Conservation (phyloP, 2,797 vertebrate species). For the Neostethus bicornis region DNA sequence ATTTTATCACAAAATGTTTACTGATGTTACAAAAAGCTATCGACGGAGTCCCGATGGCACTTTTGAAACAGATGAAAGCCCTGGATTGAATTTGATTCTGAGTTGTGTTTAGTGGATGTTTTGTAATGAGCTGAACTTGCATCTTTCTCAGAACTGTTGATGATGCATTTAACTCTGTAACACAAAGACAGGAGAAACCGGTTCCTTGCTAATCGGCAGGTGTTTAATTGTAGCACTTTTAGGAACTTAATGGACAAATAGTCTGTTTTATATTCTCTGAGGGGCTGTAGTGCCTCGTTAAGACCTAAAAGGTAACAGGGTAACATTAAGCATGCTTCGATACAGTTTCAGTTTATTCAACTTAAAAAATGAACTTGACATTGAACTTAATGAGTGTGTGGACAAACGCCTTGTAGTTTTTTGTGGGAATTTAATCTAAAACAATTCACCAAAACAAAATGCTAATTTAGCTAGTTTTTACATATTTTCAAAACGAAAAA, state of each 20-base stretch:
- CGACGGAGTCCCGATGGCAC: constrained; percentile 68
- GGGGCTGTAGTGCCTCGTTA: too few relatives aligned
- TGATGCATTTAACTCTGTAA: constrained; percentile 57
- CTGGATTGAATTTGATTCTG: constrained; percentile 67
- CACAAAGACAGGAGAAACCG: constrained; percentile 28
- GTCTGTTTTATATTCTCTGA: too few relatives aligned
- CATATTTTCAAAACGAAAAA: too few relatives aligned
- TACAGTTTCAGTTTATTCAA: too few relatives aligned
- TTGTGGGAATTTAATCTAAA: too few relatives aligned
- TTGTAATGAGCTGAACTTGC: constrained; percentile 72
- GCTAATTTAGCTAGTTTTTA: too few relatives aligned
- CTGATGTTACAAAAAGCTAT: constrained; percentile 71
- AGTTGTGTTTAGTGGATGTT: constrained; percentile 52
- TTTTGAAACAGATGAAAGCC: constrained; percentile 70
- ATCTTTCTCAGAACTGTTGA: constrained; percentile 66
- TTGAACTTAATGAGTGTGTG: too few relatives aligned
- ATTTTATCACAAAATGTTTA: constrained; percentile 59
- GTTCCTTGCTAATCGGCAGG: constrained; percentile 44
- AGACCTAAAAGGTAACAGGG: too few relatives aligned
- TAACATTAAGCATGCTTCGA: too few relatives aligned
- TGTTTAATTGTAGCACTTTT: constrained; percentile 28
- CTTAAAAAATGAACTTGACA: too few relatives aligned
- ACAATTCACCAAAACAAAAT: too few relatives aligned
- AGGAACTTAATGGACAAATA: constrained; percentile 1
- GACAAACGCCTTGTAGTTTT: too few relatives aligned